These are phyloP conservation scores for Polypedilum vanderplanki DNA, from an alignment of 1,140 invertebrate species.

Conservation along the genomic window DNA sequence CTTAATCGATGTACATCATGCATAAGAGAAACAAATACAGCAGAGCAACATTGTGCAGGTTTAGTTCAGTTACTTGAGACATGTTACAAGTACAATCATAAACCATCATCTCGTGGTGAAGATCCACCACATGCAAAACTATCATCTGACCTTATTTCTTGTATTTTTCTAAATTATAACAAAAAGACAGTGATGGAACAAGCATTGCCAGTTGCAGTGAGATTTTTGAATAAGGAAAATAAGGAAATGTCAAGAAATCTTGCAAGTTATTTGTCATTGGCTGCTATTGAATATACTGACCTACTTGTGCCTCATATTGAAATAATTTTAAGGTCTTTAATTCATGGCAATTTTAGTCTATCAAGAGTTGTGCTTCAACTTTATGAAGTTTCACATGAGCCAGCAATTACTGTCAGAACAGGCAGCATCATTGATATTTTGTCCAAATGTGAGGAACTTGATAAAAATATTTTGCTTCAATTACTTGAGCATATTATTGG, in stretches of 20 bases:
- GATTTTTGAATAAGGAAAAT: conserved; percentile 85
- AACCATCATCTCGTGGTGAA: conserved; percentile 67
- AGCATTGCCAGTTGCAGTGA: conserved; percentile 81
- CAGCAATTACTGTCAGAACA: not conserved
- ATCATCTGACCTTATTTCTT: conserved; percentile 86
- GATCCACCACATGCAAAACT: conserved; percentile 94
- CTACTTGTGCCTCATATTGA: conserved; percentile 78
- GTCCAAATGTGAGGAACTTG: conserved; percentile 70
- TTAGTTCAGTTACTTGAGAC: conserved; percentile 77
- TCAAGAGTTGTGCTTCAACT: conserved; percentile 80
- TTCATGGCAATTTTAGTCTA: conserved; percentile 82
- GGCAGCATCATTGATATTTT: conserved; percentile 47
- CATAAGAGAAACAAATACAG: conserved; percentile 76
- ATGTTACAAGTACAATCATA: conserved; percentile 80
- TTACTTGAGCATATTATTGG: conserved; percentile 74
- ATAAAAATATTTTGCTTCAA: conserved; percentile 73
- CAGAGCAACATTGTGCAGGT: conserved; percentile 75
- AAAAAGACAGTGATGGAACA: conserved; percentile 83
- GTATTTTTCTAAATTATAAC: conserved; percentile 87
- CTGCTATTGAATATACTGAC: conserved; percentile 84
- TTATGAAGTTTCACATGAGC: conserved; percentile 65
- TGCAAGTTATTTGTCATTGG: conserved; percentile 83
- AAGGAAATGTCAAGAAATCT: conserved; percentile 81
- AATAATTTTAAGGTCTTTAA: conserved; percentile 81
- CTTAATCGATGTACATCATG: conserved; percentile 81